Evolutionary conservation across 2,113 vertebrate species (phyloP).

Genomic region (Urocolius indicus): DNA sequence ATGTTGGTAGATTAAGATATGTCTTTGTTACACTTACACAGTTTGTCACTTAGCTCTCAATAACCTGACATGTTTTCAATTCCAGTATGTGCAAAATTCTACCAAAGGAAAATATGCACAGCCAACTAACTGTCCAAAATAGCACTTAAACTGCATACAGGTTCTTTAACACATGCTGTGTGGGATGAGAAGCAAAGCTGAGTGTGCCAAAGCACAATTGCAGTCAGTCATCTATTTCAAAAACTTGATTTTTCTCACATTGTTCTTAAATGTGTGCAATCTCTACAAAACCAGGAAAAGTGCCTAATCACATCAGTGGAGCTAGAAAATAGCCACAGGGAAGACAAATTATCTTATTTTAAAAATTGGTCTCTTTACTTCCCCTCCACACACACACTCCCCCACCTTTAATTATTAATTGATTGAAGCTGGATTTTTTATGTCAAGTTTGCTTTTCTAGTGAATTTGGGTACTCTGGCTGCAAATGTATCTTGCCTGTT

Average conservation of each 20-base stretch:
- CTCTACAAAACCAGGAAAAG: not conserved
- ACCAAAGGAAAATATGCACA: not conserved
- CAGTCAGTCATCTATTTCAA: not conserved
- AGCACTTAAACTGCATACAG: not conserved
- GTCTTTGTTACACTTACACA: not conserved
- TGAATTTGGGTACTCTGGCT: not conserved
- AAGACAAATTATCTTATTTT: not conserved
- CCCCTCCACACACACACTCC: not conserved
- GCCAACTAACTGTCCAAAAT: not conserved
- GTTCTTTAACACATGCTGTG: not conserved
- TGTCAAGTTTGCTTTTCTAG: not conserved
- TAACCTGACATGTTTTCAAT: not conserved
- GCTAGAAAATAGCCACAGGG: rapidly evolving
- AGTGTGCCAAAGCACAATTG: not conserved
- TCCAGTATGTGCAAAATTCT: not conserved
- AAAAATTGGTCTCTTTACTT: not conserved
- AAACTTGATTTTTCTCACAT: not conserved
- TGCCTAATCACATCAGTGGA: not conserved
- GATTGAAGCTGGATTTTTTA: not conserved
- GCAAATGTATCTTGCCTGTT: not conserved
- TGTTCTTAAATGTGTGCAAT: not conserved
- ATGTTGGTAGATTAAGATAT: not conserved
- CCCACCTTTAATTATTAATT: not conserved
- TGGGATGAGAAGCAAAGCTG: not conserved
- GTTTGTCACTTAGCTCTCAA: not conserved